Evolutionary conservation across 2,113 vertebrate genomes (phyloP).

Genomic region (Dendropsophus ebraccatus): DNA sequence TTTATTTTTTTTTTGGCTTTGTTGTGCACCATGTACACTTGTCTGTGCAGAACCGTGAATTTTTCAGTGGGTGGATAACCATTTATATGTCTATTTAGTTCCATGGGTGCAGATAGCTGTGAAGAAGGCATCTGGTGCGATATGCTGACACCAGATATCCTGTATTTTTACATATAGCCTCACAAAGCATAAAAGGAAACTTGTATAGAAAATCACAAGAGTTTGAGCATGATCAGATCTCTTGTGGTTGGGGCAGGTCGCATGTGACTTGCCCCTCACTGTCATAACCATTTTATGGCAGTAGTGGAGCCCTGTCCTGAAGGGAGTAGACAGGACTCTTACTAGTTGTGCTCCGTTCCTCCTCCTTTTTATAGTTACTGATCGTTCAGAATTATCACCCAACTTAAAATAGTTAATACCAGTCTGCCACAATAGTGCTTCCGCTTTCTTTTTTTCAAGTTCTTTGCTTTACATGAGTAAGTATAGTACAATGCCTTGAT

Average conservation of each 20-base stretch:
- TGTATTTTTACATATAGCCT: not conserved
- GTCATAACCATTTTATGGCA: not conserved
- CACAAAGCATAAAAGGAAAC: not conserved
- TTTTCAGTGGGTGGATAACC: no score
- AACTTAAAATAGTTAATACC: not conserved
- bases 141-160: no score
- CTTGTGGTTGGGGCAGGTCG: not conserved
- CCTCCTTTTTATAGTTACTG: not conserved
- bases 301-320: not conserved
- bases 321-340: not conserved
- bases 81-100: no score
- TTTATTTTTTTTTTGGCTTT: no score
- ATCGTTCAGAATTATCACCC: not conserved
- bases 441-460: not conserved
- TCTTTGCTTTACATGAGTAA: not conserved
- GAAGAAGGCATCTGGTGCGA: not conserved
- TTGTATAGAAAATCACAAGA: not conserved
- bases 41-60: no score
- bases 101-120: no score
- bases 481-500: not conserved
- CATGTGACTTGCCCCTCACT: not conserved
- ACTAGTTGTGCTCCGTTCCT: not conserved
- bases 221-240: not conserved
- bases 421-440: not conserved
- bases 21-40: no score